A percentile compares a stretch with the other conserved stretches of the same genome.
Evolutionary conservation across 2,797 vertebrate species (phyloP).

Genomic region (Novumbra hubbsi): DNA sequence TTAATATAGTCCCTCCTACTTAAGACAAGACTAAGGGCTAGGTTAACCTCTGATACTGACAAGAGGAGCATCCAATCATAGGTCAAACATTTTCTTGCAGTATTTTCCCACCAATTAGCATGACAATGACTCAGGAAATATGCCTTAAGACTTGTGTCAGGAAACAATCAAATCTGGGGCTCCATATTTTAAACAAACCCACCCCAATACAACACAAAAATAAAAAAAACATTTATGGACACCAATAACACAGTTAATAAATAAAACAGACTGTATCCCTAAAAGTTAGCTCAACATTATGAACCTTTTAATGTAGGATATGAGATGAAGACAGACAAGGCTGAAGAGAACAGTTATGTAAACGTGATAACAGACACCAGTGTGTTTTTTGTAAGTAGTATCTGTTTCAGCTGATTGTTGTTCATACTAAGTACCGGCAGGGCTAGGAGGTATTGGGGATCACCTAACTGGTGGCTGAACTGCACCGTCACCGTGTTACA

Average conservation of each 20-base stretch:
- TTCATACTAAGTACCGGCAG: background rate
- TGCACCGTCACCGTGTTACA: background rate
- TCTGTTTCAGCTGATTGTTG: slow-evolving; percentile 1
- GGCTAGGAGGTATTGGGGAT: background rate
- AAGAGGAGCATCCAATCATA: background rate
- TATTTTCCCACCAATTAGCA: background rate
- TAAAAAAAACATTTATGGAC: background rate
- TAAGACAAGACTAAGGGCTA: background rate
- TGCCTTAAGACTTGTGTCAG: background rate
- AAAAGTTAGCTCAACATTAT: background rate
- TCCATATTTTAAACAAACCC: background rate
- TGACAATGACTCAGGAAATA: background rate
- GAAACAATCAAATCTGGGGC: slow-evolving; percentile 1
- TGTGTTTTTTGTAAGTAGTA: background rate
- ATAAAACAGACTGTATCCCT: background rate
- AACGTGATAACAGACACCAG: background rate
- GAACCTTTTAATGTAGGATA: background rate
- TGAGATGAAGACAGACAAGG: background rate
- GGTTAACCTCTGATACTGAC: background rate
- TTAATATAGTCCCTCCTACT: slow-evolving; percentile 3
- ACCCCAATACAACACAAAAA: background rate
- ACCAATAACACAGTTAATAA: background rate
- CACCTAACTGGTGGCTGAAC: background rate
- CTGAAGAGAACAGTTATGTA: background rate
- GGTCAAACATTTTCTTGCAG: background rate